Evolutionary conservation across 1,140 invertebrate species (phyloP), one percentile per base, ranked within the genome.

Genomic region (Cryptotermes secundus): DNA sequence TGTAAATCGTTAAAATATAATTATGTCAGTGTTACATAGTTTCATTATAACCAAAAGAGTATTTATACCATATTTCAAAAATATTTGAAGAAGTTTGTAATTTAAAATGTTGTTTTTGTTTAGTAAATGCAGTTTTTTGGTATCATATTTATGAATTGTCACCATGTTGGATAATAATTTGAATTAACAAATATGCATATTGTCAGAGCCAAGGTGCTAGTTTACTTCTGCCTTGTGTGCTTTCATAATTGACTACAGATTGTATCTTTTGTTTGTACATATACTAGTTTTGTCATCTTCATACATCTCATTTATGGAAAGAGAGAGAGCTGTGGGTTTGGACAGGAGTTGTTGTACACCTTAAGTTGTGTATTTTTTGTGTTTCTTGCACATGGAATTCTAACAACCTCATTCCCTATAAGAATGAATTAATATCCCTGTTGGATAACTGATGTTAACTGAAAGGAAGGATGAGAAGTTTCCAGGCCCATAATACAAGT

Each of bases 21-120:
- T 65, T 65, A 65, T n/a, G n/a, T 72, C n/a, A 72, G 14, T 72
- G 26, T 72, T 72, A 16, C 10, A n/a, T 72, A 72, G 59, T 72
- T 72, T 31, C 26, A 72, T 31, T 72, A 72, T n/a, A 65, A 65
- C 59, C 59, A n/a, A 16, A 65, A 65, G 45, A 65, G 26, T 72
- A 72, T 72, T 72, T 72, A 31, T 72, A 72, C 59, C 59, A 72
- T 72, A 72, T 72, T 72, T 72, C 59, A 72, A 72, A 72, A 31
- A 6, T 72, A 31, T 72, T n/a, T 72, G 59, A 72, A 72, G 59
- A 26, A n/a, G 59, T 72, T 31, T 72, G 59, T 31, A 72, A 72
- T 72, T 72, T 72, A 72, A 72, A 72, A 72, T 72, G n/a, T 72
- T 72, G 31, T 72, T 72, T 72, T 72, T n/a, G 26, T 72, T 72